Base-by-base conservation (phyloP, 2,888 invertebrate genomes). In the Melinaea menophilus region DNA sequence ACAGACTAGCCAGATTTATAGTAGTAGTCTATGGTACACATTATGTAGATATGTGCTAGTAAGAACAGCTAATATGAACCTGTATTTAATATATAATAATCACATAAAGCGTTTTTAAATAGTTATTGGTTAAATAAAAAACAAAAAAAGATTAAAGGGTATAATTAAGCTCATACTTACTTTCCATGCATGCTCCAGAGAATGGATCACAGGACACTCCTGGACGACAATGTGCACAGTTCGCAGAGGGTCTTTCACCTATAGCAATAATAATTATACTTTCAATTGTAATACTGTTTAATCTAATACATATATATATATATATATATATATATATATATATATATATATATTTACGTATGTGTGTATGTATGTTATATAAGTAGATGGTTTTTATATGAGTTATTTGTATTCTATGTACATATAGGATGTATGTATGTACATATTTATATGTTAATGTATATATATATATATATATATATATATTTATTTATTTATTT, bases 181-280 rank as follows among this genome's bases (percentile, higher is more conserved):
- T 96, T 93, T 95, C 94, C 80, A 95, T 93, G 85, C 96, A 97
- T 70, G 95, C 95, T 35, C 96, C 95, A 4, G 95, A 95, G 62
- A 93, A 92, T 33, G 94, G 94, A 82, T 96, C 95, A 76, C 96
- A 97, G 45, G 92, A 92, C 57, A 94, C 93, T 68, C 96, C 96
- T 46, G 94, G 93, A 62, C 95, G 94, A 79, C 96, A 96, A 74
- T 96, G 95, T 69, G 93, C 93, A 79, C 95, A 95, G 72, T 93
- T 94, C 7, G 82, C 76, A 37, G 79, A 72, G 11, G 82, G 82
- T 58, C 78, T 80, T 59, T 79, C 79, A 61, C 64, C 72, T 72
- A 65, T 35, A 63, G 56, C 56, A 63, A 22, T 51, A n/a, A 64
- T 11, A 2, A 55, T 37, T 46, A 33, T 56, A 62, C 7, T 45